Percentiles rank a stretch among this genome's conserved stretches.
These are phyloP conservation scores for Burhinus oedicnemus DNA, from an alignment of 2,113 vertebrate species.

Conservation along the genomic window DNA sequence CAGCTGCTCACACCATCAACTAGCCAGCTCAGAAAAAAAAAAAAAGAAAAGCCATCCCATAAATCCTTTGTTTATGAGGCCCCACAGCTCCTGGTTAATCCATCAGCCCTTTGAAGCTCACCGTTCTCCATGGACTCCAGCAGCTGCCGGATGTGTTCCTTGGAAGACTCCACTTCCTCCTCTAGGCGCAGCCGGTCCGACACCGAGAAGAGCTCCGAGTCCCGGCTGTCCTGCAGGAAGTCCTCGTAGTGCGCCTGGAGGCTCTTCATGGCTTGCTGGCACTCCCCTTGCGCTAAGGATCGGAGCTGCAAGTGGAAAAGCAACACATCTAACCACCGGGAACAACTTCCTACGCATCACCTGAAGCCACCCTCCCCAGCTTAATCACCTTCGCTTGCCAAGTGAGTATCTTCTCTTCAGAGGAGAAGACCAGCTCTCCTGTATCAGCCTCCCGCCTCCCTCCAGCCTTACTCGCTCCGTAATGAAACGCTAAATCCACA, in stretches of 20 bases:
- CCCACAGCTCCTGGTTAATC: not conserved
- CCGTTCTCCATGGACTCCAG: constrained; percentile 91
- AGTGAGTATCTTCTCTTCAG: not conserved
- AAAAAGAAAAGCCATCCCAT: not conserved
- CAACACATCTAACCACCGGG: not conserved
- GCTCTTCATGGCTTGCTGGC: constrained; percentile 84
- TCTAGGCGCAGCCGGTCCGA: constrained; percentile 85
- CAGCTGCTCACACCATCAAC: constrained; percentile 1
- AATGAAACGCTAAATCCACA: accelerated
- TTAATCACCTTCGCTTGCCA: accelerated
- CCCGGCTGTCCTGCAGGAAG: constrained; percentile 90
- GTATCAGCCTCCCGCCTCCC: accelerated
- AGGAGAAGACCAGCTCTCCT: not conserved
- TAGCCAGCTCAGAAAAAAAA: not conserved
- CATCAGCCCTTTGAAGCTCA: constrained; percentile 63
- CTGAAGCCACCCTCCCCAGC: not conserved
- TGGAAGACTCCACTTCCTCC: constrained; percentile 85
- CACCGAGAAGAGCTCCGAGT: constrained; percentile 87
- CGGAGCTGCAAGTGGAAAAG: constrained; percentile 78
- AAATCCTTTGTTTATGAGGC: constrained; percentile 17
- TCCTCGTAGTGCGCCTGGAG: constrained; percentile 88
- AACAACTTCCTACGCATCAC: not conserved
- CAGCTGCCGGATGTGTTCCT: constrained; percentile 85
- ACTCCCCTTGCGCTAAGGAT: constrained; percentile 80
- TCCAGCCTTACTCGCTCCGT: not conserved